Evolutionary conservation across 2,888 invertebrate species (phyloP), one percentile per base, ranked within the genome.

Genomic region (Leucophenga montana): DNA sequence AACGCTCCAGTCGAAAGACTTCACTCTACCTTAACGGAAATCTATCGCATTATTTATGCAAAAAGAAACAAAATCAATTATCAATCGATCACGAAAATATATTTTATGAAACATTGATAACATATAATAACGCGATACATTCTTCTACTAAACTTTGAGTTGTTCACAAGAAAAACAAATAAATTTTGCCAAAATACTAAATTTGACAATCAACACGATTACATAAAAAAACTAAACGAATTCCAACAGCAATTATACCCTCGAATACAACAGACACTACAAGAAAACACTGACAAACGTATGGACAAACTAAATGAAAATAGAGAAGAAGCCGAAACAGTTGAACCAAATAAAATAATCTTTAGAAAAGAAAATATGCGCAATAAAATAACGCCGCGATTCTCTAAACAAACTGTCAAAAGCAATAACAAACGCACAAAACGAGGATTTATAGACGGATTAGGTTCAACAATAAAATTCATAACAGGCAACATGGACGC

Each of bases 301-400:
- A 57, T 67, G 53, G 44, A 62, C 4, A 66, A 57, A 68, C 13
- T 72, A 44, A 76, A 75, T 53, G 33, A 59, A 53, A 48, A 50
- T 22, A 71, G 73, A 57, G 48, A 64, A 16, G 66, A 70, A 27
- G 68, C 71, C 11, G 33, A 56, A 62, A 44, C 68, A 11, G 27
- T 62, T 6, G 22, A 70, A 59, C 46, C 4, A 50, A 39, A 69
- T 31, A 73, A 74, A 11, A 39, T 54, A 20, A 44, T 75, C 50
- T 66, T 54, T 59, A 69, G 73, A 56, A 77, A 74, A 64, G 75
- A 75, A 61, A 68, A 70, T 59, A 75, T 67, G 59, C 64, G 73
- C 69, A 73, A 75, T 65, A 72, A 75, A 18, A 20, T 69, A 16
- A 72, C 71, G 11, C 71, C 71, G 8, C 70, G 68, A 68, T 75